phyloP scores from a whole-genome alignment of 2,113 vertebrate species.

The Sinocyclocheilus grahami region DNA sequence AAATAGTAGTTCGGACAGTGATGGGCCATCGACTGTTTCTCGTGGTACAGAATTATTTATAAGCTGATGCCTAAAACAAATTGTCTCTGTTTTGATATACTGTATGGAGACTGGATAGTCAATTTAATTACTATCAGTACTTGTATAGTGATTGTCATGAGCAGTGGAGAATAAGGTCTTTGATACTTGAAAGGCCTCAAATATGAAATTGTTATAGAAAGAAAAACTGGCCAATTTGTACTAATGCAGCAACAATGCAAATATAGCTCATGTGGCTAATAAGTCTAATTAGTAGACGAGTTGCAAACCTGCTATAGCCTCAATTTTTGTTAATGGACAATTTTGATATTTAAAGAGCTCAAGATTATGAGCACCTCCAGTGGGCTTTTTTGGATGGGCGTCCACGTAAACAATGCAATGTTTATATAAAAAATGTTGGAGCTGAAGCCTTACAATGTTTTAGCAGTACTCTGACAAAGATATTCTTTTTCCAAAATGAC shows the following conservation, averaged over 20 bases:
- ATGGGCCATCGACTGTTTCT: background rate
- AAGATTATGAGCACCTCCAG: background rate
- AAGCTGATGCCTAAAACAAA: background rate
- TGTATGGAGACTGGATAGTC: background rate
- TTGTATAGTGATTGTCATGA: background rate
- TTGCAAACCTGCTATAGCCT: no score
- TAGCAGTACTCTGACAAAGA: background rate
- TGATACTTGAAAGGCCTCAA: slow-evolving; percentile 3
- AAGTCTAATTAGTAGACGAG: no score
- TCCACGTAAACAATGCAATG: background rate
- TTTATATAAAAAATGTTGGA: background rate
- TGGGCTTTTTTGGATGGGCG: background rate
- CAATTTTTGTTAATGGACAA: background rate
- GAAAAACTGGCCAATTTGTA: slow-evolving; percentile 6
- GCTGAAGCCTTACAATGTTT: background rate
- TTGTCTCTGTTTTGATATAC: background rate
- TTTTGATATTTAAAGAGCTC: background rate
- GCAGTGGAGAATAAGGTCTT: background rate
- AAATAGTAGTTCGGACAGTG: background rate
- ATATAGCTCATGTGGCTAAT: background rate
- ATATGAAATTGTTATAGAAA: background rate
- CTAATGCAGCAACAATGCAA: slow-evolving; percentile 37
- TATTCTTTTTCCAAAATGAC: background rate
- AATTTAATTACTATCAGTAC: background rate
- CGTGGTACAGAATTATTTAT: background rate